Evolutionary conservation across 1,140 invertebrate genomes (phyloP).

Genomic region (Lineus longissimus): DNA sequence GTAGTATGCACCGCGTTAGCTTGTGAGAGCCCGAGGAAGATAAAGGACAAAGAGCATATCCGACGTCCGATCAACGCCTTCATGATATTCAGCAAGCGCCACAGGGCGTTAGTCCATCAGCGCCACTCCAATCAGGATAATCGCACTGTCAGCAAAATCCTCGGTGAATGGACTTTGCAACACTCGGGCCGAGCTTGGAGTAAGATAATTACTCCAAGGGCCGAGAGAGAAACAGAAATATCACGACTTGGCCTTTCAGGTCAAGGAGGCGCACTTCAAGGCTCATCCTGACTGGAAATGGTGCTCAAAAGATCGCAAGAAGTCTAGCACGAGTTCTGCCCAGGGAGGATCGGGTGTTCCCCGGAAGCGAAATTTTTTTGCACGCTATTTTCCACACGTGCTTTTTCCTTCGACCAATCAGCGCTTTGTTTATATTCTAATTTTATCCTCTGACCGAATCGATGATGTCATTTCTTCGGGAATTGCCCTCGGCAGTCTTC

Average conservation of each 20-base stretch:
- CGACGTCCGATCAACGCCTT: conserved; percentile 98
- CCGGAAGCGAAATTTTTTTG: too few relatives aligned
- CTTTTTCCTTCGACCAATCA: too few relatives aligned
- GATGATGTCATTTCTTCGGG: too few relatives aligned
- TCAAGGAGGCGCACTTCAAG: conserved; percentile 98
- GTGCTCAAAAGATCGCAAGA: conserved; percentile 87
- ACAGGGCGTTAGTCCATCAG: conserved; percentile 91
- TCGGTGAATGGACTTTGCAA: conserved; percentile 99
- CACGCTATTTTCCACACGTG: too few relatives aligned
- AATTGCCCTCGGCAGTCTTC: too few relatives aligned
- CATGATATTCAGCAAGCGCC: conserved; percentile 99
- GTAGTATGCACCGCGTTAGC: too few relatives aligned
- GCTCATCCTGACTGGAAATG: conserved; percentile 91
- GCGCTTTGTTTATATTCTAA: too few relatives aligned
- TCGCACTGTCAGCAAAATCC: conserved; percentile 96
- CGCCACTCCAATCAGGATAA: conserved; percentile 97
- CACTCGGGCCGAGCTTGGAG: too few relatives aligned
- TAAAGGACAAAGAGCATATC: conserved; percentile 62
- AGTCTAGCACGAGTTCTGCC: conserved; percentile 61
- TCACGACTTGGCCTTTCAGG: conserved; percentile 91
- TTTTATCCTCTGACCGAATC: too few relatives aligned
- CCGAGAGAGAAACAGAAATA: conserved; percentile 92
- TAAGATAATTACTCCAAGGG: conserved; percentile 94
- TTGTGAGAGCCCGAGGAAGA: too few relatives aligned
- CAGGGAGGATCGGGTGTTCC: too few relatives aligned